A percentile compares a stretch with the other conserved stretches of the same genome.
These are phyloP conservation scores for Lycocerus yunnanus DNA, from an alignment of 2,888 invertebrate genomes.

Conservation along the genomic window DNA sequence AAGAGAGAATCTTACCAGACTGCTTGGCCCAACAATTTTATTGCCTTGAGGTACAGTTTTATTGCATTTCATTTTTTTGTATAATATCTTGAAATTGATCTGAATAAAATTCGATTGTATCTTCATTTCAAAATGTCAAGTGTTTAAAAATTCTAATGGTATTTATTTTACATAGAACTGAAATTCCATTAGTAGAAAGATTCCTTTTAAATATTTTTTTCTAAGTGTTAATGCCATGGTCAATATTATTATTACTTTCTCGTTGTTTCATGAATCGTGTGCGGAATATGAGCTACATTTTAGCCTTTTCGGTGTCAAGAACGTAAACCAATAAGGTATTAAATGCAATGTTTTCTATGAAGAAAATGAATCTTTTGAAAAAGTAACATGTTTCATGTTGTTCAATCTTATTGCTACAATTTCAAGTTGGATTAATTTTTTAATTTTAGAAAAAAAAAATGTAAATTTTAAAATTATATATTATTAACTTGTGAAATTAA, in stretches of 20 bases:
- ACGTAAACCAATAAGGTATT: conserved; percentile 14
- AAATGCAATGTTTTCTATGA: conserved; percentile 19
- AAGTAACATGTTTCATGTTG: no score
- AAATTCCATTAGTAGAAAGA: neutral
- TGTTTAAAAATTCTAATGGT: neutral
- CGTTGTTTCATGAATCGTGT: conserved; percentile 18
- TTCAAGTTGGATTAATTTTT: no score
- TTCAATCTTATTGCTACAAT: no score
- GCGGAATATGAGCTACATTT: conserved; percentile 32
- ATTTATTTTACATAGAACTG: neutral
- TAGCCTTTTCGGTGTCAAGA: conserved; percentile 29
- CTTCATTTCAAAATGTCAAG: neutral
- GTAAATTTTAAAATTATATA: no score
- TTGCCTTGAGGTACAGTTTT: conserved; percentile 21
- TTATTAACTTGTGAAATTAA: no score
- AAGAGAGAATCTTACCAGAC: conserved; percentile 37
- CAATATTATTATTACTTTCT: conserved; percentile 31
- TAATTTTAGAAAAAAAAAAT: no score
- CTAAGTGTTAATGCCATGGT: conserved; percentile 22
- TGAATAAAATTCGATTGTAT: neutral
- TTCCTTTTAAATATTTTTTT: neutral
- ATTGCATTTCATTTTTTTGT: conserved; percentile 29
- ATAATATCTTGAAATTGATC: conserved; percentile 1
- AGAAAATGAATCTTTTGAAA: conserved; percentile 18
- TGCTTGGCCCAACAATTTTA: conserved; percentile 36